A percentile compares a stretch with the other conserved stretches of the same genome.
phyloP scores from a whole-genome alignment of 2,797 vertebrate genomes.

The Nasua narica region DNA sequence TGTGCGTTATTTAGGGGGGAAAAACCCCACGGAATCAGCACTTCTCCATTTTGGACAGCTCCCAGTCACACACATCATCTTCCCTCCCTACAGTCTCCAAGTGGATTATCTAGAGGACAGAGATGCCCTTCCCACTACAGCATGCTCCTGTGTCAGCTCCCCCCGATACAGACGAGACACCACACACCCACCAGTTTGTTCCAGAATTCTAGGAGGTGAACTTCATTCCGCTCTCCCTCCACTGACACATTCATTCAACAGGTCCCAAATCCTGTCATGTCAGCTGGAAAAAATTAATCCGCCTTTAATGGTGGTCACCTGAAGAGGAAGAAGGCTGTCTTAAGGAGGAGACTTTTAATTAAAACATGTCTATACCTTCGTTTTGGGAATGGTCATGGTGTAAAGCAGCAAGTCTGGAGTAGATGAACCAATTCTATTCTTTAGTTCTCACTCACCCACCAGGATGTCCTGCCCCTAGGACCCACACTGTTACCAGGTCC shows the following conservation, averaged over 20 bases:
- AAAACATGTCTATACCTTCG: neutral
- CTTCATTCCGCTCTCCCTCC: neutral
- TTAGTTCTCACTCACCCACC: neutral
- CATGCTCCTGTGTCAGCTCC: neutral
- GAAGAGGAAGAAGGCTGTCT: neutral
- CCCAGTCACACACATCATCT: rapidly evolving
- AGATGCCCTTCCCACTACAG: neutral
- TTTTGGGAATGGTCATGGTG: neutral
- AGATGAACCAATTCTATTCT: neutral
- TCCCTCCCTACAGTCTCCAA: neutral
- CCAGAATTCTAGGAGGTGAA: neutral
- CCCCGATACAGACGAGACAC: neutral
- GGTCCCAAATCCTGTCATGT: no score
- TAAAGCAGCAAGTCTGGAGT: neutral
- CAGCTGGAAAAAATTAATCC: neutral
- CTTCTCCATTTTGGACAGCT: neutral
- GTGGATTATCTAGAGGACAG: neutral
- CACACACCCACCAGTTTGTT: neutral
- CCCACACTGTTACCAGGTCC: neutral
- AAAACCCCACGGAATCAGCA: neutral
- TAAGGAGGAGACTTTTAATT: neutral
- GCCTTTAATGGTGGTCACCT: neutral
- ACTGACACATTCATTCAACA: neutral
- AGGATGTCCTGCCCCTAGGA: neutral
- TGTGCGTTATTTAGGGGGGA: neutral